Percentiles rank a stretch among this genome's conserved stretches.
Conservation (phyloP, 2,888 invertebrate genomes). For the Eugnorisma glareosa region DNA sequence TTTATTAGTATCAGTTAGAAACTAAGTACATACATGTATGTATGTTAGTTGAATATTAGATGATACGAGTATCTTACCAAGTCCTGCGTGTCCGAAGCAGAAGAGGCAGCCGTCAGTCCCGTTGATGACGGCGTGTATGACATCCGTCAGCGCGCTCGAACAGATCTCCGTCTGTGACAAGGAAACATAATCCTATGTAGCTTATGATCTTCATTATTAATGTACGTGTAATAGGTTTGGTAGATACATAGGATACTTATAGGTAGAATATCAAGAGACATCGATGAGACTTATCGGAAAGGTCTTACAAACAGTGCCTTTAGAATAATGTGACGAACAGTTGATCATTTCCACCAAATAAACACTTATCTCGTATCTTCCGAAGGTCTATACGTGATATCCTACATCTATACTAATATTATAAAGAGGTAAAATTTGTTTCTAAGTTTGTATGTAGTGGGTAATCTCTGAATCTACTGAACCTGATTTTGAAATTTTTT, state of each 20-base stretch:
- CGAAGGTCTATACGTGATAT: too few relatives aligned
- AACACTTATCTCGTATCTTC: neutral
- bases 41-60: too few relatives aligned
- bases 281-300: neutral
- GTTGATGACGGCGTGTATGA: conserved; percentile 98
- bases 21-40: neutral
- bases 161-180: conserved; percentile 97
- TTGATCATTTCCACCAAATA: neutral
- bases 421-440: too few relatives aligned
- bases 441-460: too few relatives aligned
- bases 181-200: conserved; percentile 3
- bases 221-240: neutral
- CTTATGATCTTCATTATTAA: neutral
- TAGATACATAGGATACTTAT: too few relatives aligned
- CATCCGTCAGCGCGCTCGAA: conserved; percentile 97
- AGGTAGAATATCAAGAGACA: too few relatives aligned
- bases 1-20: neutral
- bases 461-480: too few relatives aligned
- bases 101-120: conserved; percentile 98
- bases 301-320: neutral
- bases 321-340: neutral
- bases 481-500: too few relatives aligned
- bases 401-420: too few relatives aligned
- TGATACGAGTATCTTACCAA: conserved; percentile 94
- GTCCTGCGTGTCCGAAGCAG: conserved; percentile 96